Base-by-base conservation (phyloP, 2,797 vertebrate genomes). In the Crenichthys baileyi region DNA sequence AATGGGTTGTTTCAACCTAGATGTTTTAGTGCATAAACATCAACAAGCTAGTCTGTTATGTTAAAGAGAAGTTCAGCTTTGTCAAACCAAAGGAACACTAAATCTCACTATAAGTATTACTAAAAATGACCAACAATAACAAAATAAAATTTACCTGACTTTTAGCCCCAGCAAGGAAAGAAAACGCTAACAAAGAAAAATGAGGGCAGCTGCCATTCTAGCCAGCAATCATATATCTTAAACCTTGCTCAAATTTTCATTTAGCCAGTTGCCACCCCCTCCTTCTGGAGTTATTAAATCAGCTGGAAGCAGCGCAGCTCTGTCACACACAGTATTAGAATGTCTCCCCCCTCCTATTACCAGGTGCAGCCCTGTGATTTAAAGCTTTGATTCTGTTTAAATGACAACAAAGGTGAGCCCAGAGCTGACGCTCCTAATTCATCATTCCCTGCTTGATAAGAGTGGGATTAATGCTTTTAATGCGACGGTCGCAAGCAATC, bases 371-470 rank as follows among this genome's bases (percentile, higher is more conserved):
- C 90, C 90, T 92, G 93, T 95, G 95, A 95, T 96, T 95, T 95
- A 95, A 95, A 92, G 94, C 95, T 95, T 95, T 95, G 94, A 95
- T 95, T 95, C 92, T 95, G 94, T 95, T 95, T 94, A 95, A 94
- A 94, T 95, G 95, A 95, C 94, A 95, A 95, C 95, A 94, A 94
- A 95, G 94, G 94, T 94, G 93, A 94, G 95, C 89, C 93, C 90
- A 88, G 90, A 93, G 92, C 91, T 91, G 94, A 94, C 93, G 91
- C 91, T 93, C 91, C 90, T 93, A 90, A 95, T 96, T 95, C 93
- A 95, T 95, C 94, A 95, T 92, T 93, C 93, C 88, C 93, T 90
- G 92, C 92, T 93, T 94, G 93, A 95, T 95, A 96, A 95, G 94
- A 95, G 92, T 73, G 77, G 94, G 94, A 96, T 95, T 94, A 95